Evolutionary conservation across 2,113 vertebrate species (phyloP).

Genomic region (Arizona elegans): DNA sequence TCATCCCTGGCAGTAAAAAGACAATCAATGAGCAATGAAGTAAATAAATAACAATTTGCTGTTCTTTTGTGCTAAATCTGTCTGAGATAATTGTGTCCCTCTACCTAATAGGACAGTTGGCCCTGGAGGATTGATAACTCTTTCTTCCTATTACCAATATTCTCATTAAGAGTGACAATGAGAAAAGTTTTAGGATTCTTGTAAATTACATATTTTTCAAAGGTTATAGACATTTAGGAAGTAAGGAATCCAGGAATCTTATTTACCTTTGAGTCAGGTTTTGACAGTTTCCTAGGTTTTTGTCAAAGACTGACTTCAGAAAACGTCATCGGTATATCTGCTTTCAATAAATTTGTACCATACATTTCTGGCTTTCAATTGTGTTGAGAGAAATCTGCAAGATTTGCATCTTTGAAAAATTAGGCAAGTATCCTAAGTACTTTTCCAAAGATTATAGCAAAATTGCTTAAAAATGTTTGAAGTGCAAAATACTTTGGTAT

Average conservation of each 20-base stretch:
- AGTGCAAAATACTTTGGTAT: background rate
- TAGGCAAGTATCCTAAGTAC: background rate
- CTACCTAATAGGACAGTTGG: background rate
- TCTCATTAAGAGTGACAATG: background rate
- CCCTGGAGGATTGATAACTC: background rate
- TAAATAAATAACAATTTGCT: background rate
- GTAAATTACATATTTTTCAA: background rate
- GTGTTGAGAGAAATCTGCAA: background rate
- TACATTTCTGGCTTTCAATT: background rate
- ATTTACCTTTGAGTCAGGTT: background rate
- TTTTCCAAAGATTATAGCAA: background rate
- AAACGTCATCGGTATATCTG: background rate
- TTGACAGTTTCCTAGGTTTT: background rate
- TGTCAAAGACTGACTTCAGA: background rate
- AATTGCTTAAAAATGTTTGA: background rate
- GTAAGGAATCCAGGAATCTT: background rate
- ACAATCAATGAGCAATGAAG: background rate
- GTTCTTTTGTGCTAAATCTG: background rate
- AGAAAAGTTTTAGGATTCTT: background rate
- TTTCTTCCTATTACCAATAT: background rate
- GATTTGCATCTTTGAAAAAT: background rate
- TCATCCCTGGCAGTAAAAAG: background rate
- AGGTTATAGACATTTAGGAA: background rate
- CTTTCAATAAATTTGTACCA: background rate
- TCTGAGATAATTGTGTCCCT: background rate